Base-by-base conservation (phyloP, 2,888 invertebrate species). In the Apodemia zela region DNA sequence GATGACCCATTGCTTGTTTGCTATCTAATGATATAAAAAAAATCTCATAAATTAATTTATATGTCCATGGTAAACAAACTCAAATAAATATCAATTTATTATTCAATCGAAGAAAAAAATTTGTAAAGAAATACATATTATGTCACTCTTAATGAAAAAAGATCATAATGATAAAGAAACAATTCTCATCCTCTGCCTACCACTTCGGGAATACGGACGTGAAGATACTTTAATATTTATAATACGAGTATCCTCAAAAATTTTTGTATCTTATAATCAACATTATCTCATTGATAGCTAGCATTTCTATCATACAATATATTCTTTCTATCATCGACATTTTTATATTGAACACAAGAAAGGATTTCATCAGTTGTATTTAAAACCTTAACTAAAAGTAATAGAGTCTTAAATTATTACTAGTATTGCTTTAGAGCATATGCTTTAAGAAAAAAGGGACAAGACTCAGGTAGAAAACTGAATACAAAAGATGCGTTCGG, bases 391-490 rank as follows among this genome's bases (percentile, higher is more conserved):
- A 79, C 54, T 0, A n/a, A 0, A 10, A 3, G 65, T 78, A 82
- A 73, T 69, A 69, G 45, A 35, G 61, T 11, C 5, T 15, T 49
- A 63, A 33, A 17, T 59, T 62, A 60, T 61, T 64, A 59, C 33
- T 59, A 61, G 61, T 63, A 60, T 62, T 64, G 59, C 42, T 61
- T 63, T 63, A 59, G 64, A 69, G 66, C 72, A 71, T 78, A 78
- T 73, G 72, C 71, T 67, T 73, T 75, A 66, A 80, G 78, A 84
- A 84, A 84, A 89, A 87, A 87, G 79, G 87, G 85, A 81, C 82
- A 73, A 77, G 75, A 74, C 82, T 79, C 91, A 90, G 91, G 90
- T 90, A 90, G 82, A 85, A 79, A 82, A 77, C 69, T 78, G 79
- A 82, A 82, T 81, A 87, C 85, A 87, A 88, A 86, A 83, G 86